Conservation (phyloP, 2,888 invertebrate species). For the Odontomyia ornata region DNA sequence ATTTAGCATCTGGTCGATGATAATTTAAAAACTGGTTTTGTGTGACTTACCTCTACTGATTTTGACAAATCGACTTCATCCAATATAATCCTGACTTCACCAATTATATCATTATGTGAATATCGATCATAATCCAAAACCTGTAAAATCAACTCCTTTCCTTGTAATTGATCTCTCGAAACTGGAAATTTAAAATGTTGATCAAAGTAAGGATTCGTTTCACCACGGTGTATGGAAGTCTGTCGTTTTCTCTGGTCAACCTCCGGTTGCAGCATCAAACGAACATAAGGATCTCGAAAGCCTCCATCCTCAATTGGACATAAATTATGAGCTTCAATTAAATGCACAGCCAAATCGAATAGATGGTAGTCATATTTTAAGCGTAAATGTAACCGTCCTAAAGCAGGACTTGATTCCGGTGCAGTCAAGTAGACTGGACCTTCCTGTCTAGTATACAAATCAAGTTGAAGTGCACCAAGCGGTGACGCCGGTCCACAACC, state of each 20-base stretch:
- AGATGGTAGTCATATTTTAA: slow-evolving; percentile 90
- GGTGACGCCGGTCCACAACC: slow-evolving; percentile 67
- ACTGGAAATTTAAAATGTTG: slow-evolving; percentile 94
- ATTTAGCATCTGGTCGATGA: too few species aligned
- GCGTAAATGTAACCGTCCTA: slow-evolving; percentile 84
- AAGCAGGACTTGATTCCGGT: slow-evolving; percentile 71
- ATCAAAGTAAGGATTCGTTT: slow-evolving; percentile 87
- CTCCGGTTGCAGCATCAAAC: slow-evolving; percentile 80
- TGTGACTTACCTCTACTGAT: slow-evolving; percentile 60
- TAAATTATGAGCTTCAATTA: slow-evolving; percentile 89
- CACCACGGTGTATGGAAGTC: slow-evolving; percentile 83
- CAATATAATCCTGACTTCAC: slow-evolving; percentile 81
- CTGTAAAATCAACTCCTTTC: slow-evolving; percentile 72
- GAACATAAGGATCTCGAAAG: slow-evolving; percentile 89
- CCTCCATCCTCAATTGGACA: slow-evolving; percentile 86
- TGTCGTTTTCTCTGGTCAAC: slow-evolving; percentile 87
- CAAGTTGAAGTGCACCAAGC: slow-evolving; percentile 85
- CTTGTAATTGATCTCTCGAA: slow-evolving; percentile 84
- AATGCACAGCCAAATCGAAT: slow-evolving; percentile 88
- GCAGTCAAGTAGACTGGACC: slow-evolving; percentile 78
- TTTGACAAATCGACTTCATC: slow-evolving; percentile 77
- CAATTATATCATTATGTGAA: slow-evolving; percentile 88
- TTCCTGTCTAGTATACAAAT: slow-evolving; percentile 83
- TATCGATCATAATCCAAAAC: slow-evolving; percentile 69
- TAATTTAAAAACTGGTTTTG: slow-evolving; percentile 56